A percentile compares a stretch with the other conserved stretches of the same genome.
phyloP scores from a whole-genome alignment of 1,140 invertebrate species.

The Ceratina australensis region DNA sequence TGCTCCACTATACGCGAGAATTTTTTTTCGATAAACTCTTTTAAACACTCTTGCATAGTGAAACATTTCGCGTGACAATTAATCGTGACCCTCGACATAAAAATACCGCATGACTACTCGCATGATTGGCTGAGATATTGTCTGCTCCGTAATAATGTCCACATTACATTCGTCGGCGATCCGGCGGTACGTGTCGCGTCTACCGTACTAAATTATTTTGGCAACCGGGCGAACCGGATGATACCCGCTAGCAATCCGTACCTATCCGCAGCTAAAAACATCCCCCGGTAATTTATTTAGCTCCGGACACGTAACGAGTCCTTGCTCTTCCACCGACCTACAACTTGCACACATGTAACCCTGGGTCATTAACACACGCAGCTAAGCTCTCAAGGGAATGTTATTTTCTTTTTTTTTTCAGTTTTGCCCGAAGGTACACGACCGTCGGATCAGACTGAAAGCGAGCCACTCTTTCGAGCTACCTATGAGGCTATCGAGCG shows the following conservation, averaged over 20 bases:
- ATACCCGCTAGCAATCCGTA: slow-evolving; percentile 9
- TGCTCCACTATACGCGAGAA: too few relatives aligned
- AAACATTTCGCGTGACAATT: too few relatives aligned
- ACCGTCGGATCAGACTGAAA: neutral
- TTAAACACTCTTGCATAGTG: too few relatives aligned
- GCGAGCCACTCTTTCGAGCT: neutral
- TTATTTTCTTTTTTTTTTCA: slow-evolving; percentile 3
- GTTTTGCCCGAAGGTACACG: neutral
- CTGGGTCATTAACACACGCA: neutral
- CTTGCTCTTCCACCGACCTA: neutral
- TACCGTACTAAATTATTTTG: slow-evolving; percentile 38
- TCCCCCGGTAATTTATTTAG: slow-evolving; percentile 25
- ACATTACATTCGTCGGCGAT: slow-evolving; percentile 25
- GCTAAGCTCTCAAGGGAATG: neutral
- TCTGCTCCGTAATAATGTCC: slow-evolving; percentile 42
- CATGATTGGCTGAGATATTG: slow-evolving; percentile 55
- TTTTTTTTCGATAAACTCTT: too few relatives aligned
- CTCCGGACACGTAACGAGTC: neutral
- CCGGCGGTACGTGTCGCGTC: slow-evolving; percentile 9
- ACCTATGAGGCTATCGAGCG: neutral
- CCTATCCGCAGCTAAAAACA: slow-evolving; percentile 24
- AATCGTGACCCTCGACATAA: neutral
- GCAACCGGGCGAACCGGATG: neutral
- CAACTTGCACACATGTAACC: neutral
- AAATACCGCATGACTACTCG: slow-evolving; percentile 33